Percentiles rank a stretch among this genome's conserved stretches.
phyloP scores from a whole-genome alignment of 2,113 vertebrate species.

The Cathartes aura region DNA sequence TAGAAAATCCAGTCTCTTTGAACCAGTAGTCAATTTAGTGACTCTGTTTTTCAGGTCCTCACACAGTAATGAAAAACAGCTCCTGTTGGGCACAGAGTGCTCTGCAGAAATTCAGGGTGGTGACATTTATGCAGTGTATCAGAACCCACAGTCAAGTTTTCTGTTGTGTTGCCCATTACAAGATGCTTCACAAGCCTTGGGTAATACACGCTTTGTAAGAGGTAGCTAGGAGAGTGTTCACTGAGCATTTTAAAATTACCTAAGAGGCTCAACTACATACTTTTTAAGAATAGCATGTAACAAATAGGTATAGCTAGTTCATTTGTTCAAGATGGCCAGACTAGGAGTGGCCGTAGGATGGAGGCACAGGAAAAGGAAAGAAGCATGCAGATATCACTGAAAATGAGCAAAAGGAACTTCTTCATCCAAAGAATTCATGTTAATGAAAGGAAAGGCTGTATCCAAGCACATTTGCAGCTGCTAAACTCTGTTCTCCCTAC shows the following conservation, averaged over 20 bases:
- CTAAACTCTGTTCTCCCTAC: neutral
- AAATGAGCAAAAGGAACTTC: neutral
- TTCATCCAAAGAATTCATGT: neutral
- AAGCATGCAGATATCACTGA: neutral
- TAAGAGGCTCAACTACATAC: neutral
- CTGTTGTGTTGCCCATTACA: neutral
- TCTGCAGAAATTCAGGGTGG: neutral
- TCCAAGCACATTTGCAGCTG: neutral
- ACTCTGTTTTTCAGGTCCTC: neutral
- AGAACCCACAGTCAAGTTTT: neutral
- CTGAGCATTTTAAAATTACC: neutral
- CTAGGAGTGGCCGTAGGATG: neutral
- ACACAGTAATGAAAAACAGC: neutral
- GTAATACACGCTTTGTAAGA: neutral
- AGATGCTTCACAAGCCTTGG: neutral
- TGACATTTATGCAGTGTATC: neutral
- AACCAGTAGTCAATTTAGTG: neutral
- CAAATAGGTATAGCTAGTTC: neutral
- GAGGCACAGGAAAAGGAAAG: neutral
- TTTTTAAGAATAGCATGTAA: neutral
- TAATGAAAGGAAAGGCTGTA: neutral
- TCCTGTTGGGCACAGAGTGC: neutral
- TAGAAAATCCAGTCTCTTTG: neutral
- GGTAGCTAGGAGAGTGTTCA: neutral
- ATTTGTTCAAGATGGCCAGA: neutral